These are phyloP conservation scores for Agrilus planipennis DNA, from an alignment of 1,140 invertebrate species.

Conservation along the genomic window DNA sequence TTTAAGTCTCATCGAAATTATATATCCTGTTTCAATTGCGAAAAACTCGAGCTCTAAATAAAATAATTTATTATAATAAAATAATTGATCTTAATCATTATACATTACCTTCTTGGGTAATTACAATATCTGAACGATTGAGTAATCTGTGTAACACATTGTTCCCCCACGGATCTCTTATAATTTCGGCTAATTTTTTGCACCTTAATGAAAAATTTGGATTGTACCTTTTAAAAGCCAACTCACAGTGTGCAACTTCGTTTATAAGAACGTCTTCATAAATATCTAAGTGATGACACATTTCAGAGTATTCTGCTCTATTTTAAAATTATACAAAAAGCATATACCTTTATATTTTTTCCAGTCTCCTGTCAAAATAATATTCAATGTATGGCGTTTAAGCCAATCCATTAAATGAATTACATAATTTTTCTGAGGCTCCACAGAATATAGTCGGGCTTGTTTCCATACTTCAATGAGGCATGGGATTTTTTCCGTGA, in stretches of 20 bases:
- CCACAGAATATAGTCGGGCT: slow-evolving; percentile 18
- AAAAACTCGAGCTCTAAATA: slow-evolving; percentile 31
- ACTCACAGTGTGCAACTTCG: slow-evolving; percentile 23
- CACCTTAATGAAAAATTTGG: slow-evolving; percentile 22
- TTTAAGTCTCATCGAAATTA: slow-evolving; percentile 30
- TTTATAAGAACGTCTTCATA: slow-evolving; percentile 18
- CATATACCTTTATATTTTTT: slow-evolving; percentile 24
- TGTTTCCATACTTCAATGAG: slow-evolving; percentile 30
- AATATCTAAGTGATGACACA: slow-evolving; percentile 14
- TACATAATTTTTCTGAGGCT: slow-evolving; percentile 22
- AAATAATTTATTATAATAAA: neutral
- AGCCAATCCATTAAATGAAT: slow-evolving; percentile 29
- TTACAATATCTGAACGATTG: slow-evolving; percentile 19
- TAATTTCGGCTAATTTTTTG: slow-evolving; percentile 27
- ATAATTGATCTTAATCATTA: neutral
- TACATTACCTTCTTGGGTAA: slow-evolving; percentile 22
- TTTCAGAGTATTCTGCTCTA: neutral
- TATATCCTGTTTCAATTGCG: slow-evolving; percentile 29
- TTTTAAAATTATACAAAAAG: neutral
- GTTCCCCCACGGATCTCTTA: slow-evolving; percentile 30
- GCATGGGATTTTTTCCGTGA: slow-evolving; percentile 25
- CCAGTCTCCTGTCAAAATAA: slow-evolving; percentile 31
- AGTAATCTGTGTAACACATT: slow-evolving; percentile 20
- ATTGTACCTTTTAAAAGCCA: slow-evolving; percentile 20
- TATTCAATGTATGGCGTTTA: slow-evolving; percentile 30